Conservation (phyloP, 2,797 vertebrate genomes). For the Bucorvus abyssinicus region DNA sequence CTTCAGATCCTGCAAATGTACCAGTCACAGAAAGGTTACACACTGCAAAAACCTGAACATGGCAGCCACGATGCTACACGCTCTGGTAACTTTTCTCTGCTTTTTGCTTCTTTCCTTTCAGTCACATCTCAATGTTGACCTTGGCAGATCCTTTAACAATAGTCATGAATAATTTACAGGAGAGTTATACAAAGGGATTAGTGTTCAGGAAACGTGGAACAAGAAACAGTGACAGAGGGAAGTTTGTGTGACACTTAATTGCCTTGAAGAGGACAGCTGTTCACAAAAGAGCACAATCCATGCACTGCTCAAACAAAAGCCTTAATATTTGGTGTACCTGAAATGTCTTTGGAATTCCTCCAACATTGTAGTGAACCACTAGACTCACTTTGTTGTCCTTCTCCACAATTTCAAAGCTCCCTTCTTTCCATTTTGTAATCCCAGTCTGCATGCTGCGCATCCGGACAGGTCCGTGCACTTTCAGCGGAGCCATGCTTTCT, state of each 20-base stretch:
- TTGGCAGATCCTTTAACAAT: neutral
- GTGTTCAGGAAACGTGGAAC: slow-evolving; percentile 40
- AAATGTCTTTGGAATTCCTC: slow-evolving; percentile 86
- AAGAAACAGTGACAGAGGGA: slow-evolving; percentile 29
- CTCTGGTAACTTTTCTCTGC: neutral
- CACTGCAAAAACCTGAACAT: rapidly evolving
- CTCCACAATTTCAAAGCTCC: slow-evolving; percentile 94
- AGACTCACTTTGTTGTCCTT: slow-evolving; percentile 93
- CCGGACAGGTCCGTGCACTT: slow-evolving; percentile 90
- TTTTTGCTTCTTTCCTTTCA: slow-evolving; percentile 7
- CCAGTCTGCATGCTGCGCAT: slow-evolving; percentile 87
- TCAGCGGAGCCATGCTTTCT: slow-evolving; percentile 79
- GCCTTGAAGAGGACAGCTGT: slow-evolving; percentile 42
- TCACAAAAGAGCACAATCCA: slow-evolving; percentile 34
- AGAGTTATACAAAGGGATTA: slow-evolving; percentile 27
- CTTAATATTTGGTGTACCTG: slow-evolving; percentile 81
- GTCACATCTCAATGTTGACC: neutral
- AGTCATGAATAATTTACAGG: slow-evolving; percentile 32
- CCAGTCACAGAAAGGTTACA: neutral
- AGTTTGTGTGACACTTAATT: neutral
- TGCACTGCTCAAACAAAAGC: slow-evolving; percentile 37
- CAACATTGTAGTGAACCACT: slow-evolving; percentile 87
- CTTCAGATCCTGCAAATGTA: neutral
- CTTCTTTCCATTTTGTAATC: slow-evolving; percentile 94
- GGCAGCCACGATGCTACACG: rapidly evolving